A percentile compares a stretch with the other conserved stretches of the same genome.
These are phyloP conservation scores for Magallana angulata DNA, from an alignment of 1,140 invertebrate genomes.

Conservation along the genomic window DNA sequence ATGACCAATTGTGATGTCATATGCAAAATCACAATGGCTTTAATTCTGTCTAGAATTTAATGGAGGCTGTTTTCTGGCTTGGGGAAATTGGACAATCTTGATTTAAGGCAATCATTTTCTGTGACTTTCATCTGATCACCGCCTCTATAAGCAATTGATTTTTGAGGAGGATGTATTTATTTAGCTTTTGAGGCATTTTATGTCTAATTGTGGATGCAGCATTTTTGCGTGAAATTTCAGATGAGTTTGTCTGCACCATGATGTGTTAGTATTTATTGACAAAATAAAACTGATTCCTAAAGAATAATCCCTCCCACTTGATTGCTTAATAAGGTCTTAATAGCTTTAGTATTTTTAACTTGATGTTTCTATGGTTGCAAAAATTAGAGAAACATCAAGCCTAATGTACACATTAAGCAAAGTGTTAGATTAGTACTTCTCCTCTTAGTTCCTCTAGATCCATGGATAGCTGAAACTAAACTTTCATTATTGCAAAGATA, in stretches of 20 bases:
- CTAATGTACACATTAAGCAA: too few species aligned
- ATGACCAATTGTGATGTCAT: not conserved
- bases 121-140: slow-evolving; percentile 3
- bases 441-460: too few species aligned
- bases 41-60: slow-evolving; percentile 16
- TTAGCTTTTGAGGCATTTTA: not conserved
- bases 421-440: too few species aligned
- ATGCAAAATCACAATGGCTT: slow-evolving; percentile 1
- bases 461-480: not conserved
- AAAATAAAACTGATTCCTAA: not conserved
- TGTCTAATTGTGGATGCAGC: not conserved
- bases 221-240: slow-evolving; percentile 18
- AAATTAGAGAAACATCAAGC: too few species aligned
- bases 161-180: slow-evolving; percentile 32
- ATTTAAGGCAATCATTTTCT: slow-evolving; percentile 23
- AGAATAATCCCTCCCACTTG: too few species aligned
- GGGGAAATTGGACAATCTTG: not conserved
- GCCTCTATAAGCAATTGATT: slow-evolving; percentile 1
- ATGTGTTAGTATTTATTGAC: not conserved
- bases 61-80: slow-evolving; percentile 10
- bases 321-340: too few species aligned
- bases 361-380: too few species aligned
- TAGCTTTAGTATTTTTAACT: too few species aligned
- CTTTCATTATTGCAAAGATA: not conserved
- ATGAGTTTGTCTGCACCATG: not conserved